A percentile compares a stretch with the other conserved stretches of the same genome.
These are phyloP conservation scores for Drosophila repletoides DNA, from an alignment of 1,140 invertebrate genomes.

Conservation along the genomic window DNA sequence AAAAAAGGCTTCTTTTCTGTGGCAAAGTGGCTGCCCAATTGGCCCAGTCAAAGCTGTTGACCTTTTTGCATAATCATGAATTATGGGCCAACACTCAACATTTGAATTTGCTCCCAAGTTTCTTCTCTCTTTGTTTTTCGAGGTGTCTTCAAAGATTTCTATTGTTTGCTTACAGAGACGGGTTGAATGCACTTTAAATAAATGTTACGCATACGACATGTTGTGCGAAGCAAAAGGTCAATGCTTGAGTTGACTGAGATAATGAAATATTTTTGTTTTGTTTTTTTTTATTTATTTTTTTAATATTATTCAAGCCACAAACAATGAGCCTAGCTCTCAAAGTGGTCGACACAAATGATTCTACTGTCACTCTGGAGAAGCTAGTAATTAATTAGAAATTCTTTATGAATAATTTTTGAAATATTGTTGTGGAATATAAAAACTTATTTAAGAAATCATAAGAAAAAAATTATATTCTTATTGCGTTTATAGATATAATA, in stretches of 20 bases:
- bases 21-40: conserved; percentile 3
- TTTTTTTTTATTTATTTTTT: too few relatives aligned
- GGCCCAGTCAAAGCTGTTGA: conserved; percentile 59
- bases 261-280: too few relatives aligned
- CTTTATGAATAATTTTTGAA: too few relatives aligned
- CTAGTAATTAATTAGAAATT: too few relatives aligned
- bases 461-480: too few relatives aligned
- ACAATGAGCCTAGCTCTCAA: too few relatives aligned
- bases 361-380: too few relatives aligned
- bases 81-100: conserved; percentile 69
- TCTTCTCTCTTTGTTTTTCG: conserved; percentile 1
- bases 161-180: conserved; percentile 33
- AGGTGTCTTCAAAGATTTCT: conserved; percentile 22
- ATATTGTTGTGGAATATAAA: too few relatives aligned
- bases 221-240: conserved; percentile 27
- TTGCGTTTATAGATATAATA: too few relatives aligned
- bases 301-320: neutral
- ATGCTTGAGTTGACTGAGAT: neutral
- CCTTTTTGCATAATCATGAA: conserved; percentile 79
- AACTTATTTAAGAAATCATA: too few relatives aligned
- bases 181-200: conserved; percentile 37
- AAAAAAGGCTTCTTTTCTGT: conserved; percentile 18
- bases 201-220: conserved; percentile 38
- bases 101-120: conserved; percentile 22
- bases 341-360: too few relatives aligned